Evolutionary conservation across 2,888 invertebrate species (phyloP), one percentile per base, ranked within the genome.

Genomic region (Trachelus iudaicus): DNA sequence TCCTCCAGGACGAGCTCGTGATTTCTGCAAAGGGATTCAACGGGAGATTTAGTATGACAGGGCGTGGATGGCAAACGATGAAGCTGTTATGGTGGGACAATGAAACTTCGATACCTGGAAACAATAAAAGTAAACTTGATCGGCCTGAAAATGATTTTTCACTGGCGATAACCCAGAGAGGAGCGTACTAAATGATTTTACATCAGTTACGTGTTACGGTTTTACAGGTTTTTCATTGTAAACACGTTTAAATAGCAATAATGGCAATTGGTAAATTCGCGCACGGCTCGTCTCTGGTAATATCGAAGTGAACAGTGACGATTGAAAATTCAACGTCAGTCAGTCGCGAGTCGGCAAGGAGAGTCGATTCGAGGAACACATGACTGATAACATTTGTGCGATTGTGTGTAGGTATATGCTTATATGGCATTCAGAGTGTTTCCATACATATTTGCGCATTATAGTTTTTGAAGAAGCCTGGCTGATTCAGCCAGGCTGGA

Each of bases 11-110:
- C 77, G 77, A 77, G 75, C 84, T 79, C 84, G 80, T 79, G 81
- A 81, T 86, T 82, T 90, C 91, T 91, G 91, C 84, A 91, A 91
- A 89, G 89, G 90, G 90, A 91, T 89, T 90, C 87, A 89, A 91
- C 89, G 90, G 89, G 85, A 86, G 83, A 87, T 89, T 90, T 90
- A 90, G 88, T 90, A 89, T 87, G 89, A 85, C 82, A 82, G 82
- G 86, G 80, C 82, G 84, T 81, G 79, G 82, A 79, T 84, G 83
- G 81, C 79, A 83, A 81, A 85, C 84, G 85, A 83, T 83, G 85
- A 85, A 85, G 86, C 88, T 87, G 86, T 84, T 84, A 80, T 77
- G 79, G 86, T 87, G 88, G 87, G 85, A 90, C 87, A 89, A 90
- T 90, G 89, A 90, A 90, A 90, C 89, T 89, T 89, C 88, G 88